phyloP scores from a whole-genome alignment of 2,888 invertebrate species.

The Stenodema calcarata region DNA sequence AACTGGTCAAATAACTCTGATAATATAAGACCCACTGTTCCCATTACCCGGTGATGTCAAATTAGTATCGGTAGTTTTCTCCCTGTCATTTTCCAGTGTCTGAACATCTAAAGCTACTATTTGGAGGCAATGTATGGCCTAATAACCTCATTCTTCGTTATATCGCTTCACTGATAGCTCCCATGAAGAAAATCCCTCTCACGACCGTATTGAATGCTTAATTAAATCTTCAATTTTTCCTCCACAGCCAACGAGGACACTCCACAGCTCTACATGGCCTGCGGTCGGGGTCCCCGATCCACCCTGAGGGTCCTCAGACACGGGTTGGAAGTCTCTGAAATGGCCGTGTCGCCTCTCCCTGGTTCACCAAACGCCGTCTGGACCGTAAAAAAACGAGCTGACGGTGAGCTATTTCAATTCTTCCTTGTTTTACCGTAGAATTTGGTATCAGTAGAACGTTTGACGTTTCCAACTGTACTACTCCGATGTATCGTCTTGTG shows the following conservation, averaged over 20 bases:
- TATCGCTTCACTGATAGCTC: too few relatives aligned
- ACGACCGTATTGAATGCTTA: not conserved
- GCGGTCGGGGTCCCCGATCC: slow-evolving; percentile 94
- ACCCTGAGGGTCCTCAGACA: slow-evolving; percentile 92
- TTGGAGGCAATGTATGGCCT: too few relatives aligned
- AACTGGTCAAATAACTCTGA: too few relatives aligned
- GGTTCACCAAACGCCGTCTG: slow-evolving; percentile 99
- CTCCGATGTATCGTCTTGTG: too few relatives aligned
- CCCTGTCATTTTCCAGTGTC: too few relatives aligned
- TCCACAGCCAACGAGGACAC: slow-evolving; percentile 91
- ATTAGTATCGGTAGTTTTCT: too few relatives aligned
- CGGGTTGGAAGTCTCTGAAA: slow-evolving; percentile 97
- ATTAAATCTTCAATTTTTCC: not conserved
- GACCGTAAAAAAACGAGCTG: slow-evolving; percentile 95
- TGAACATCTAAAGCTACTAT: too few relatives aligned
- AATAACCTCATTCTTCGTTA: too few relatives aligned
- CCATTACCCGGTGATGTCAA: too few relatives aligned
- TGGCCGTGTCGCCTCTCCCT: slow-evolving; percentile 99
- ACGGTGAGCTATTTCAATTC: slow-evolving; percentile 76
- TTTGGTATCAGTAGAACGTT: not conserved
- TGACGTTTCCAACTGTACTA: too few relatives aligned
- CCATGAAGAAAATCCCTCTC: too few relatives aligned
- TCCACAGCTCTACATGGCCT: slow-evolving; percentile 94
- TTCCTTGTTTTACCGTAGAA: not conserved
- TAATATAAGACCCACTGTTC: too few relatives aligned